A percentile compares a stretch with the other conserved stretches of the same genome.
phyloP scores from a whole-genome alignment of 2,888 invertebrate genomes.

The Tenthredo scrophulariae region DNA sequence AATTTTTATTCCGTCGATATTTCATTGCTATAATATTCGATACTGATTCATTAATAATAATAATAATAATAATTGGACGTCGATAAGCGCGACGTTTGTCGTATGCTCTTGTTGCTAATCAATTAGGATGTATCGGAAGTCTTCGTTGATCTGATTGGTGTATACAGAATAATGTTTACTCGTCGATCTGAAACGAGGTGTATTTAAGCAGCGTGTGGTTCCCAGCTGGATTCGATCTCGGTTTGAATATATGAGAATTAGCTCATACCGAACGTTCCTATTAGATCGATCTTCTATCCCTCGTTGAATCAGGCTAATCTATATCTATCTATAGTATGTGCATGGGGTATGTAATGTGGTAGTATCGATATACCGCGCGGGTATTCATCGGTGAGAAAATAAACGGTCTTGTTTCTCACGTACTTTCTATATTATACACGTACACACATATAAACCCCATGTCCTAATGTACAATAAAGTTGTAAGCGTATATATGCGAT shows the following conservation, averaged over 20 bases:
- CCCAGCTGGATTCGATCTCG: constrained; percentile 17
- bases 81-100: neutral
- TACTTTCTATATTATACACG: neutral
- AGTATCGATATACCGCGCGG: neutral
- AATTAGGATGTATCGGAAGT: neutral
- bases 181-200: neutral
- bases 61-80: neutral
- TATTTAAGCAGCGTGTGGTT: constrained; percentile 3
- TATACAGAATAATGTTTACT: constrained; percentile 19
- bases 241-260: neutral
- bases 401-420: constrained; percentile 33
- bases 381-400: constrained; percentile 39
- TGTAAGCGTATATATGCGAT: neutral
- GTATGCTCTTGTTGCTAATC: neutral
- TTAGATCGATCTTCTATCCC: neutral
- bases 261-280: neutral
- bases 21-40: neutral
- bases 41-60: neutral
- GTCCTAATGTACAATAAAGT: neutral
- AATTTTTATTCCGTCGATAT: neutral
- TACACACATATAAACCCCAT: neutral
- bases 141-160: neutral
- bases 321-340: neutral
- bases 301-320: constrained; percentile 21
- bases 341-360: neutral